Evolutionary conservation across 2,888 invertebrate species (phyloP), one percentile per base, ranked within the genome.

Genomic region (Caenorhabditis imperialis): DNA sequence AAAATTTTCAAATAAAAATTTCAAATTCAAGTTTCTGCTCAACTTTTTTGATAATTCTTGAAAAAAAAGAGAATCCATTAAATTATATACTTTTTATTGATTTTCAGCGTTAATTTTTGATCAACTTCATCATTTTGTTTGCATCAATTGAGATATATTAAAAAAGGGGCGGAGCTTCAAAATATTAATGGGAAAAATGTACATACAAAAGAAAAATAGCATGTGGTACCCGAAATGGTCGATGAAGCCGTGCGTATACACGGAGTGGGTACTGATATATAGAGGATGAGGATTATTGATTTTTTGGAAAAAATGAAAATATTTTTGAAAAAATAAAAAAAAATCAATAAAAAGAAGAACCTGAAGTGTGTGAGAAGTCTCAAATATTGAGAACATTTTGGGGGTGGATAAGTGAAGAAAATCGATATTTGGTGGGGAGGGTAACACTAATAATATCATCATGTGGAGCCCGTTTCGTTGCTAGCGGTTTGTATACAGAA

Each of bases 341-440:
- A 27, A 44, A 20, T 40, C 18, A 23, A 33, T 30, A 37, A 40
- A 25, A 23, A 30, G 47, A 44, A 61, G 70, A 33, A 70, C 60
- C 54, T 61, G 61, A 70, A 70, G 67, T 54, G 54, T 54, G 70
- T 70, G 70, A 70, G 67, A 69, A 58, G 45, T 27, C 10, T 57
- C 48, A n/a, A 20, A 27, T 57, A 51, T 12, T 44, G 45, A 57
- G 57, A 67, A 53, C 50, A 58, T 22, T 38, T 5, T 53, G 42
- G 23, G 30, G 20, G 50, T n/a, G 10, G 35, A 69, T 53, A 69
- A 69, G 69, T 69, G 69, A 70, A 69, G n/a, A 45, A 45, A 3
- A 20, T 42, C 3, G 47, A 7, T 25, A 51, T 27, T 23, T 30
- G 16, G 14, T 35, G 50, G 35, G 20, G 10, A 38, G 35, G 14